Evolutionary conservation across 1,140 invertebrate species (phyloP), one percentile per base, ranked within the genome.

Genomic region (Himalopsyche phryganea): DNA sequence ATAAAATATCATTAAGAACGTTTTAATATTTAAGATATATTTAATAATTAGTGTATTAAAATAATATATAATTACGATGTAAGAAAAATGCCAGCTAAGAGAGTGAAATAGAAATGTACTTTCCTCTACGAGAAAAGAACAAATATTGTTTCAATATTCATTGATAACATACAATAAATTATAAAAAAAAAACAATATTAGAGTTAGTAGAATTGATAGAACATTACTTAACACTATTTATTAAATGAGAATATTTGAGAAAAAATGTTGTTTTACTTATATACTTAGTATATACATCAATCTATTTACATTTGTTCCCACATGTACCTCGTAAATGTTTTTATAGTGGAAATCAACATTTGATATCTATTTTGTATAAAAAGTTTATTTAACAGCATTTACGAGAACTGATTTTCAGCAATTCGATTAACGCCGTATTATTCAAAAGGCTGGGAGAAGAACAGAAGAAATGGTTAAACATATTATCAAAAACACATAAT

Each of bases 181-280:
- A 56, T 59, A 47, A 49, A 57, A 47, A 49, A 57, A 58, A 63
- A 62, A 60, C 61, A 63, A 63, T 63, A 63, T 63, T 63, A 63
- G 61, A 33, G 32, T 33, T 52, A 57, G 61, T 63, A 63, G 57
- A 51, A 58, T 52, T 53, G 48, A 63, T 63, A 58, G 53, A 63
- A 46, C 49, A 51, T 56, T 58, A 63, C 59, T 63, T 54, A 63
- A 63, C 42, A 63, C 50, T 63, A 63, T 63, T 63, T 63, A 63
- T 63, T 63, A 63, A 63, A 63, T 63, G 57, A 63, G 59, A 50
- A 59, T 63, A 63, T 59, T 63, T 54, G 49, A 63, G 40, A 55
- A 38, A 20, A 9, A 23, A 11, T 42, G 1, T 32, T 52, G 35
- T 52, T 52, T 50, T 23, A 23, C 23, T 19, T 19, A 41, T 46